Evolutionary conservation across 64 coral and sea anemone genomes (phyloP).

Genomic region (Astreopora myriophthalma): DNA sequence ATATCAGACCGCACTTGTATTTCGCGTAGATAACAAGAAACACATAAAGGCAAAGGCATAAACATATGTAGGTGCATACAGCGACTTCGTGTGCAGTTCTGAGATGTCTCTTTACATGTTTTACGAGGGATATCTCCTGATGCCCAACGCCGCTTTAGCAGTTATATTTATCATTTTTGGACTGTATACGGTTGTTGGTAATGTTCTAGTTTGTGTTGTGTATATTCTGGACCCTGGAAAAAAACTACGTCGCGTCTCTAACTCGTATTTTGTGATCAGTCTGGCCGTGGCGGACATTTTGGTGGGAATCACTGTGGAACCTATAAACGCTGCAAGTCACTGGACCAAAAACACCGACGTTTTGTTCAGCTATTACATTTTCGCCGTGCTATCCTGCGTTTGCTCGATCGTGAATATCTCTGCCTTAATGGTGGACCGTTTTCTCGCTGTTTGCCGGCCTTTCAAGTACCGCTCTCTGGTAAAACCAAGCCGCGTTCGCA

Average conservation of each 20-base stretch:
- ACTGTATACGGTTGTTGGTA: slow-evolving; percentile 81
- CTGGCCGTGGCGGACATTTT: slow-evolving; percentile 85
- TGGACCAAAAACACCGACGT: slow-evolving; percentile 69
- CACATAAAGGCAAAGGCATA: neutral
- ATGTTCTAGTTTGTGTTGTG: slow-evolving; percentile 75
- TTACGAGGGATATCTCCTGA: slow-evolving; percentile 88
- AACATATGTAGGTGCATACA: too few relatives aligned
- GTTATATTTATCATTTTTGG: slow-evolving; percentile 83
- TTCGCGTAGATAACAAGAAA: neutral
- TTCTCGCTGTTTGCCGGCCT: slow-evolving; percentile 73
- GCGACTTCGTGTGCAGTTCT: neutral
- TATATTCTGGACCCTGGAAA: slow-evolving; percentile 75
- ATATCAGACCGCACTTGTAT: neutral
- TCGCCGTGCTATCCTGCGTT: slow-evolving; percentile 85
- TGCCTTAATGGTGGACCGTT: slow-evolving; percentile 80
- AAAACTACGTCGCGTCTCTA: slow-evolving; percentile 76
- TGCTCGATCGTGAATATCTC: slow-evolving; percentile 88
- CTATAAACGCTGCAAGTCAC: slow-evolving; percentile 83
- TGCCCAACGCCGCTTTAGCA: slow-evolving; percentile 68
- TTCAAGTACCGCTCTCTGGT: slow-evolving; percentile 76
- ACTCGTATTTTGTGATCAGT: slow-evolving; percentile 84
- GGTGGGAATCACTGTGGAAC: slow-evolving; percentile 85
- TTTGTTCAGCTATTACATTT: slow-evolving; percentile 77
- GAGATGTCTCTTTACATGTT: slow-evolving; percentile 75
- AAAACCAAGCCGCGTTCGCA: slow-evolving; percentile 29